Evolutionary conservation across 2,113 vertebrate genomes (phyloP).

Genomic region (Melanotaenia duboulayi): DNA sequence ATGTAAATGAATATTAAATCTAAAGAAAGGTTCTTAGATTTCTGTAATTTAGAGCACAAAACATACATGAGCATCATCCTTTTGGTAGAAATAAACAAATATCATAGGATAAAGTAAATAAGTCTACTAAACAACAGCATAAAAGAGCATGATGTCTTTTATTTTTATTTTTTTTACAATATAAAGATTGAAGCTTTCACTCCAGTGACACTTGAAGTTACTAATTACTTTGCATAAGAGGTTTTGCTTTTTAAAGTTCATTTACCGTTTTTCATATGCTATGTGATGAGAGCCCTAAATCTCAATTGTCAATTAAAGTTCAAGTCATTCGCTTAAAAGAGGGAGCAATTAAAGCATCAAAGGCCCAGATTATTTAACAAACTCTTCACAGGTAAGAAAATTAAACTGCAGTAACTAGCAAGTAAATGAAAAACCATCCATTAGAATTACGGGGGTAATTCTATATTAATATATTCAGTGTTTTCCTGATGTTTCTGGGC

Average conservation of each 20-base stretch:
- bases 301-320: constrained; percentile 52
- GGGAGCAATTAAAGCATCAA: constrained; percentile 38
- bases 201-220: constrained; percentile 1
- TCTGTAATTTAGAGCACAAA: background rate
- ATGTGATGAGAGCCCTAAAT: constrained; percentile 27
- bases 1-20: background rate
- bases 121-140: too few species aligned
- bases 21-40: background rate
- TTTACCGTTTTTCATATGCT: constrained; percentile 21
- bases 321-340: constrained; percentile 27
- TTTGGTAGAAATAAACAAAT: too few species aligned
- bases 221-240: constrained; percentile 4
- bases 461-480: background rate
- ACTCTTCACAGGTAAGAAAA: constrained; percentile 35
- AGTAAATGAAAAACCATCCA: constrained; percentile 15
- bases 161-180: background rate
- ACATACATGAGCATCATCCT: background rate
- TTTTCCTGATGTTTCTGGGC: background rate
- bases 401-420: constrained; percentile 1
- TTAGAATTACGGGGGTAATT: background rate
- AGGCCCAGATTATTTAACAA: constrained; percentile 36
- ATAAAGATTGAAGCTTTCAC: background rate
- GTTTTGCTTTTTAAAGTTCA: constrained; percentile 13
- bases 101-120: too few species aligned
- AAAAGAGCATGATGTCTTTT: background rate